Conservation (phyloP, 2,797 vertebrate genomes). For the Pelochelys cantorii region DNA sequence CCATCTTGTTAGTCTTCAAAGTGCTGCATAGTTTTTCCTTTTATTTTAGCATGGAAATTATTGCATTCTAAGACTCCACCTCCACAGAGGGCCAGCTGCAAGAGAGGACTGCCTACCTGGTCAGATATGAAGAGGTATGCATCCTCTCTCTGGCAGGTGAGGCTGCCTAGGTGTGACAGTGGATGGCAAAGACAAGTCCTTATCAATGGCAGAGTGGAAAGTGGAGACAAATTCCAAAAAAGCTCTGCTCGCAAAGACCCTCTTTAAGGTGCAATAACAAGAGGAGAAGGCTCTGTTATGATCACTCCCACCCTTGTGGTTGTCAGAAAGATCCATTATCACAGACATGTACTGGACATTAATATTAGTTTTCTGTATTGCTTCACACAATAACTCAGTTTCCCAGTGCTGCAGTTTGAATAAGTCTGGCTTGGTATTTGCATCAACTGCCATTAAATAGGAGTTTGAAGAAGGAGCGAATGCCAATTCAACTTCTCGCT, state of each 20-base stretch:
- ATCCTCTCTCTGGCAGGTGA: background rate
- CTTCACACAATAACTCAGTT: constrained; percentile 58
- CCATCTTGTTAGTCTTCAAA: too few relatives aligned
- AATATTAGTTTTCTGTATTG: constrained; percentile 20
- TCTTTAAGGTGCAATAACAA: background rate
- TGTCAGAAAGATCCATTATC: background rate
- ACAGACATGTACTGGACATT: background rate
- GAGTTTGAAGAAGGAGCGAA: constrained; percentile 42
- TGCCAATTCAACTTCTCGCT: constrained; percentile 46
- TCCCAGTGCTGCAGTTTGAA: constrained; percentile 33
- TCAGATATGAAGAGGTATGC: background rate
- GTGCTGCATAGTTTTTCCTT: too few relatives aligned
- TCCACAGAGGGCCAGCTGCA: background rate
- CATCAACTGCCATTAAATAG: constrained; percentile 55
- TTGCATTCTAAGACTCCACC: background rate
- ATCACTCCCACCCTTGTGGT: background rate
- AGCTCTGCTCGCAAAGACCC: background rate
- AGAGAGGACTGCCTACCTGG: background rate
- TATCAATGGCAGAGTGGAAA: background rate
- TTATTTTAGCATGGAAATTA: too few relatives aligned
- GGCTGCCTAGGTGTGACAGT: fast-evolving
- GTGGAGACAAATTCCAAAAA: background rate
- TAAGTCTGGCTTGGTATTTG: constrained; percentile 56
- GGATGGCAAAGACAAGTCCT: background rate
- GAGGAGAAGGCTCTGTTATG: background rate